Evolutionary conservation across 2,113 vertebrate genomes (phyloP).

Genomic region (Lates calcarifer): DNA sequence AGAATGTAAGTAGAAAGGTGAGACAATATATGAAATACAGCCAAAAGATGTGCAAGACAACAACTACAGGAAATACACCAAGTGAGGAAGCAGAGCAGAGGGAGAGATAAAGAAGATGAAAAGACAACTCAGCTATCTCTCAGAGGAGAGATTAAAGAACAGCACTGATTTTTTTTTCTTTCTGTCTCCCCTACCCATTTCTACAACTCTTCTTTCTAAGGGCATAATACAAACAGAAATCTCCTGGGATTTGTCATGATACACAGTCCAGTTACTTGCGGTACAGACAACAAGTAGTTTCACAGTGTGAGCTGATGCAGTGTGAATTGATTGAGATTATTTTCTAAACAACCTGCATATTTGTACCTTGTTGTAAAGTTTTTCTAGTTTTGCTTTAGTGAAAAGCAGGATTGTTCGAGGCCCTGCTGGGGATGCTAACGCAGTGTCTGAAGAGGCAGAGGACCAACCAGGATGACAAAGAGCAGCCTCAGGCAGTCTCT

Average conservation of each 20-base stretch:
- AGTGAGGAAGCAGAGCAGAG: constrained; percentile 5
- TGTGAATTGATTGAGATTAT: neutral
- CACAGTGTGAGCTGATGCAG: neutral
- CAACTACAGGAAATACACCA: neutral
- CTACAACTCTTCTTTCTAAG: neutral
- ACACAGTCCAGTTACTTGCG: neutral
- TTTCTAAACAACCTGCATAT: neutral
- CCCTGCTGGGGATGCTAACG: no score
- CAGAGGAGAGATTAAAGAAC: constrained; percentile 26
- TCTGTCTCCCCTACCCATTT: neutral
- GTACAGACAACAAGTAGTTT: neutral
- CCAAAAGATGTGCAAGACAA: constrained; percentile 14
- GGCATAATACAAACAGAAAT: neutral
- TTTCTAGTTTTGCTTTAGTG: neutral
- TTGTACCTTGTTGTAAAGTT: neutral
- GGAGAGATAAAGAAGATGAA: constrained; percentile 20
- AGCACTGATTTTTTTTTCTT: neutral
- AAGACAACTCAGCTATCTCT: constrained; percentile 25
- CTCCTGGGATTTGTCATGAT: neutral
- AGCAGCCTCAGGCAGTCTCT: no score
- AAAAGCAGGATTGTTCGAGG: neutral
- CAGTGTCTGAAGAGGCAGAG: no score
- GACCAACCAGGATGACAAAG: no score
- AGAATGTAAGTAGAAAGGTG: neutral
- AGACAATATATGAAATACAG: neutral